A percentile compares a stretch with the other conserved stretches of the same genome.
Evolutionary conservation across 2,113 vertebrate genomes (phyloP).

Genomic region (Tragelaphus imberbis): DNA sequence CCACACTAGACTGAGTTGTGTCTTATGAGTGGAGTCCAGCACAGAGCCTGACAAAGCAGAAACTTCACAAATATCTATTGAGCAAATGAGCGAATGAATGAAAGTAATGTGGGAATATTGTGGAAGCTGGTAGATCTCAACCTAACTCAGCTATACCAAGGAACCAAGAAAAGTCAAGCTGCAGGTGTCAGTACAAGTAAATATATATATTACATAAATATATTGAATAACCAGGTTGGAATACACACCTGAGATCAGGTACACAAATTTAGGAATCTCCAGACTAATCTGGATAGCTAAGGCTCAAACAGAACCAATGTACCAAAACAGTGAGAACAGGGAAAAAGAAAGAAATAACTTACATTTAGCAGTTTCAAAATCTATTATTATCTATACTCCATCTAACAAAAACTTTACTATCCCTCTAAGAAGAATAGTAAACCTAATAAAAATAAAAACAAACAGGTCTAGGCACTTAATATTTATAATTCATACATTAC

Average conservation of each 20-base stretch:
- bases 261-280: neutral
- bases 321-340: neutral
- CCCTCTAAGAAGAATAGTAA: neutral
- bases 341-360: neutral
- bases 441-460: neutral
- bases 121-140: neutral
- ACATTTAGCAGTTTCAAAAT: neutral
- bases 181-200: neutral
- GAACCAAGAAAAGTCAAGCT: neutral
- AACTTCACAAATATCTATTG: neutral
- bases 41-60: neutral
- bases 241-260: neutral
- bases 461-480: neutral
- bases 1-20: neutral
- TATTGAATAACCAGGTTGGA: neutral
- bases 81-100: neutral
- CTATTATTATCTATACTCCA: neutral
- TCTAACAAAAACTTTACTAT: neutral
- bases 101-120: neutral
- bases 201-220: neutral
- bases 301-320: neutral
- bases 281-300: neutral
- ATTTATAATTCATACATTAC: neutral
- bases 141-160: neutral
- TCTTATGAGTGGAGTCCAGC: neutral